Conservation (phyloP, 2,888 invertebrate genomes). For the Eurytoma californica region DNA sequence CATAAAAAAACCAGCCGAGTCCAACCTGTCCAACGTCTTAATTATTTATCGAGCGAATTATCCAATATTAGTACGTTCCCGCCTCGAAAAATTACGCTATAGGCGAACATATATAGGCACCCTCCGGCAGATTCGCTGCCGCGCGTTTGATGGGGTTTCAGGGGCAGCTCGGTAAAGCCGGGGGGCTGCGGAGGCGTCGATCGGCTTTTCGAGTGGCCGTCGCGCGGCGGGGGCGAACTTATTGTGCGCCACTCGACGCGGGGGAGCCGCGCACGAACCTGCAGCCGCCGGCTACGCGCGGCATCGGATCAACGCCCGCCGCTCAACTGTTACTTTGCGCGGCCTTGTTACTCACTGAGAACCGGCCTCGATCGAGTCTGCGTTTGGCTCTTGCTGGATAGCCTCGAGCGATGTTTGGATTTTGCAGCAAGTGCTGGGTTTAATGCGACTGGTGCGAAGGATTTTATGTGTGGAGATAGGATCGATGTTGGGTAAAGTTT, state of each 20-base stretch:
- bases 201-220: conserved; percentile 33
- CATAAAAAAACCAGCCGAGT: no score
- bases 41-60: no score
- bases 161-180: background rate
- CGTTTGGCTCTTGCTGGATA: background rate
- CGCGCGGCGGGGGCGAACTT: background rate
- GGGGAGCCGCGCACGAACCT: conserved; percentile 14
- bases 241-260: background rate
- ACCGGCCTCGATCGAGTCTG: background rate
- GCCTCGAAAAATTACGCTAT: no score
- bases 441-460: no score
- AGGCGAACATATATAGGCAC: no score
- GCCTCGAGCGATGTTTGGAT: no score
- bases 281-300: background rate
- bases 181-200: conserved; percentile 16
- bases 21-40: no score
- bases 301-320: conserved; percentile 28
- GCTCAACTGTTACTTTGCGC: conserved; percentile 31
- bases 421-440: no score
- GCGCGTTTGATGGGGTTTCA: background rate
- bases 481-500: no score
- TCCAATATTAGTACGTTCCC: no score
- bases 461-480: no score
- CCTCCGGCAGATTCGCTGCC: background rate
- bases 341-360: no score